A percentile compares a stretch with the other conserved stretches of the same genome.
Evolutionary conservation across 2,797 vertebrate species (phyloP).

Genomic region (Diceros bicornis): DNA sequence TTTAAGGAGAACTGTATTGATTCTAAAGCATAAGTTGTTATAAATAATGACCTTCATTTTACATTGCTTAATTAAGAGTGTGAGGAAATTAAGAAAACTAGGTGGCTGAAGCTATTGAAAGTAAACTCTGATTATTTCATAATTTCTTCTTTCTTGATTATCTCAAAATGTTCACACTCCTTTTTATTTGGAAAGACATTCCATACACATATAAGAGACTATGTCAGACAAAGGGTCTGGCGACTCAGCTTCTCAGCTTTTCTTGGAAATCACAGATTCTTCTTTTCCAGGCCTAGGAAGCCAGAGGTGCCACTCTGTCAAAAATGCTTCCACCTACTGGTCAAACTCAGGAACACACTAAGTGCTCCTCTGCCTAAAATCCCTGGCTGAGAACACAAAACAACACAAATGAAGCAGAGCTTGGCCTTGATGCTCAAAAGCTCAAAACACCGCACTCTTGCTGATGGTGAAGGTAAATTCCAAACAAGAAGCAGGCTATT

Average conservation of each 20-base stretch:
- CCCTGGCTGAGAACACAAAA: not conserved
- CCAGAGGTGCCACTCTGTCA: not conserved
- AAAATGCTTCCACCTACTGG: constrained; percentile 62
- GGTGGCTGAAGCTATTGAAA: not conserved
- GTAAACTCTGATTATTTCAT: not conserved
- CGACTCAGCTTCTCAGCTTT: constrained; percentile 43
- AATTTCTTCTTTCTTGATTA: constrained; percentile 7
- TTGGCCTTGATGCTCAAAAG: not conserved
- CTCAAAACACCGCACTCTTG: not conserved
- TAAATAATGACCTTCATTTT: constrained; percentile 40
- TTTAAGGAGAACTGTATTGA: not conserved
- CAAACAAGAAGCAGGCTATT: not conserved
- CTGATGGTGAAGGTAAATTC: not conserved
- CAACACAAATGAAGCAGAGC: not conserved
- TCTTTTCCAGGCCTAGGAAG: constrained; percentile 23
- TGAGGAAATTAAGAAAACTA: constrained; percentile 3
- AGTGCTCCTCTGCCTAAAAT: not conserved
- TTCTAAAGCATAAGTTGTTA: not conserved
- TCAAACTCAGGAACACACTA: constrained; percentile 10
- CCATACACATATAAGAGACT: not conserved
- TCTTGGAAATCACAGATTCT: constrained; percentile 47
- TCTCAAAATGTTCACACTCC: not conserved
- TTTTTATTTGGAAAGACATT: not conserved
- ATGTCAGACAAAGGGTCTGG: not conserved
- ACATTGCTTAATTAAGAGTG: not conserved